Evolutionary conservation across 2,888 invertebrate genomes (phyloP), one percentile per base, ranked within the genome.

Genomic region (Nasonovia ribisnigri): DNA sequence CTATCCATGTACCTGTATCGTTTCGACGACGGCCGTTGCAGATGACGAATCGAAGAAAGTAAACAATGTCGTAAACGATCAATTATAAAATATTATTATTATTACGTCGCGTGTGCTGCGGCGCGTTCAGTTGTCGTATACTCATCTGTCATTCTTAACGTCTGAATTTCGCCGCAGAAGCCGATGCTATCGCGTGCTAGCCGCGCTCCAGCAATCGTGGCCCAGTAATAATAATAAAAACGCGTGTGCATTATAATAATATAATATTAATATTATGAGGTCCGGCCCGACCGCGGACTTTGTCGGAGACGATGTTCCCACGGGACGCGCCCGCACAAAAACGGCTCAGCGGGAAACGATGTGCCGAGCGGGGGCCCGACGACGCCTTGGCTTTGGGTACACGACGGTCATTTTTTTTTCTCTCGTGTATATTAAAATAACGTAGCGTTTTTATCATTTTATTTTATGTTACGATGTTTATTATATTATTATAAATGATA

Each of bases 131-230:
- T 54, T 26, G 36, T 42, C 54, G 54, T 26, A 42, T 13, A 5
- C 48, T 42, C 88, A 92, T 92, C 92, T 16, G 92, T 92, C 92
- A 92, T 92, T 89, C 92, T 89, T 89, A 88, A 92, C 92, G 94
- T 94, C 90, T 88, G 92, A 92, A 94, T 94, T 94, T 91, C 91
- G 57, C 92, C 67, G 94, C 94, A 90, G 91, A 93, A 91, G 93
- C 88, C 92, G 92, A 92, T 92, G 92, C 46, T 92, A 92, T 92
- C 92, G 67, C 67, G 87, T 5, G 36, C 36, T 36, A 54, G 84
- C 36, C 20, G 20, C 77, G 77, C 36, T 77, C 77, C 77, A 6
- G 77, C 77, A 36, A 77, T 20, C 86, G 86, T 29, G 51, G 43
- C 11, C 42, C 43, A 24, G 26, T 26, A 43, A 84, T 26, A 84